Evolutionary conservation across 1,140 invertebrate species (phyloP), one percentile per base, ranked within the genome.

Genomic region (Brachionus manjavacas): DNA sequence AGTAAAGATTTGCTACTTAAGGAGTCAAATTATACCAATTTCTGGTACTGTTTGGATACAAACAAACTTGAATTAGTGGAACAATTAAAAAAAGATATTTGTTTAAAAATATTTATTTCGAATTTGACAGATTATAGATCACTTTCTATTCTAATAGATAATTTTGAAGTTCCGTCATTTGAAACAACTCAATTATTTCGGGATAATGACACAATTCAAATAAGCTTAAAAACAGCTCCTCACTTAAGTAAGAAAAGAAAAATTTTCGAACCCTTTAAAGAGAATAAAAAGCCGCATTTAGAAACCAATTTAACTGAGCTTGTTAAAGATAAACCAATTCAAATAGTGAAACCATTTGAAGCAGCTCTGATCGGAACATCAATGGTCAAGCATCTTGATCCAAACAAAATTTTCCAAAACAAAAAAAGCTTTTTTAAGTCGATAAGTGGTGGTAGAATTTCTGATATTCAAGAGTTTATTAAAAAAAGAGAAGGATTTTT

Each of bases 361-460:
- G 72, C 43, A 49, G 39, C 41, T 20, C 4, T 76, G 52, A 76
- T 76, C 23, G 72, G 72, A 0, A 49, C 72, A 9, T 76, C 41
- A 3, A 76, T 76, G 72, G 25, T 76, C 16, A 76, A 76, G 20
- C 72, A 76, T 76, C 20, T 76, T n/a, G 72, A 76, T 28, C 39
- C 72, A 28, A 76, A 23, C 25, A 76, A 76, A 76, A 49, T 76
- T 25, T 76, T 76, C 52, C 23, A 52, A n/a, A 49, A 76, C 25
- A 76, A 49, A 76, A 76, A 76, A n/a, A 49, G 72, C 14, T 76
- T 76, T 76, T 76, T 76, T 49, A 76, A 76, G 52, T 76, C 72
- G 31, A 76, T 76, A 4, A 76, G 72, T 76, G 72, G 72, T 25
- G 72, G 72, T 12, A 43, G 39, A 25, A 76, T 76, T 14, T 20